Conservation (phyloP, 2,113 vertebrate genomes). For the Desmodus rotundus region DNA sequence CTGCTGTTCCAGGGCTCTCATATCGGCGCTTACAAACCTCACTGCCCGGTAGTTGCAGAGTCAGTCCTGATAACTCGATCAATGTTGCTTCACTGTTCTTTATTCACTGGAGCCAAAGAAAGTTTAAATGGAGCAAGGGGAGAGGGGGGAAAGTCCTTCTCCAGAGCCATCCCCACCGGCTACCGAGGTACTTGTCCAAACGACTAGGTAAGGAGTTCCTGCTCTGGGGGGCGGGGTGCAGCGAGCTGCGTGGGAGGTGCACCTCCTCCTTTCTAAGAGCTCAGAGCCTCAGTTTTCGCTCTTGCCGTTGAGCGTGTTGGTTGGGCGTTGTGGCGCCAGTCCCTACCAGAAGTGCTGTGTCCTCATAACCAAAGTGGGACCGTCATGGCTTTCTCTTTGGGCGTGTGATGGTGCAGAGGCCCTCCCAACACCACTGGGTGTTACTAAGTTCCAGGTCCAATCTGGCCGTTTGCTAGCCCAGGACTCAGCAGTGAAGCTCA, state of each 20-base stretch:
- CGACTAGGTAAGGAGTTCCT: rapidly evolving
- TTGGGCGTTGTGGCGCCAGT: not conserved
- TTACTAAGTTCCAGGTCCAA: not conserved
- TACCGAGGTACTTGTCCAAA: not conserved
- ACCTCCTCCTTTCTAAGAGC: not conserved
- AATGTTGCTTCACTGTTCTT: not conserved
- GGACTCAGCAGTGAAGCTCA: not conserved
- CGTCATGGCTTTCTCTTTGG: rapidly evolving
- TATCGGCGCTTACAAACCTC: not conserved
- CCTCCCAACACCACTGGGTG: not conserved
- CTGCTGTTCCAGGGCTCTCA: not conserved
- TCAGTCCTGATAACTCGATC: not conserved
- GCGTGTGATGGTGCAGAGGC: not conserved
- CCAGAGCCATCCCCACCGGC: not conserved
- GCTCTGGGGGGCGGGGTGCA: not conserved
- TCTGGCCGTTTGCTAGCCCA: rapidly evolving
- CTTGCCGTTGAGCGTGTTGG: not conserved
- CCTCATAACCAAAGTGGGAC: not conserved
- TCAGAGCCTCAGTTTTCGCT: rapidly evolving
- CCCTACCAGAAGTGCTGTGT: not conserved
- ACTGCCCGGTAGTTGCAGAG: not conserved
- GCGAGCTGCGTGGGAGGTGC: rapidly evolving
- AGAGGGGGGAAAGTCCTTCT: not conserved
- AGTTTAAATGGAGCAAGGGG: not conserved
- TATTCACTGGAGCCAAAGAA: not conserved